Conservation (phyloP, 2,888 invertebrate species). For the Cantharis lateralis region DNA sequence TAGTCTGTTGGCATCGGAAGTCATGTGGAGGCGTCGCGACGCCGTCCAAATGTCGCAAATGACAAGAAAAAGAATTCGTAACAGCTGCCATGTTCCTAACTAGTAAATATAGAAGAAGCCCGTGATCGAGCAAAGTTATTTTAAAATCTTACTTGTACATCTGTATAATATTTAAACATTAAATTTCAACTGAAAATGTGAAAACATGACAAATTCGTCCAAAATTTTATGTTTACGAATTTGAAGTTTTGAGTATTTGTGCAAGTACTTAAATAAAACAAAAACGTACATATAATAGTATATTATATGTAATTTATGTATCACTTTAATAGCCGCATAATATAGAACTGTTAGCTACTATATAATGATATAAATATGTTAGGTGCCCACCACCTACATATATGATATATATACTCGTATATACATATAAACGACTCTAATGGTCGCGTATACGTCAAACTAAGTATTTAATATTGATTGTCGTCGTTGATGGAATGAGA, state of each 20-base stretch:
- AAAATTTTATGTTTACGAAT: constrained; percentile 14
- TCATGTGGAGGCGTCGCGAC: constrained; percentile 42
- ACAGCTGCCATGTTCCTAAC: constrained; percentile 42
- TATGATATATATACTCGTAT: background rate
- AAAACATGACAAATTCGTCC: constrained; percentile 16
- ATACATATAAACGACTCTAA: background rate
- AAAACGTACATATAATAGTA: background rate
- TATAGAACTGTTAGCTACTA: background rate
- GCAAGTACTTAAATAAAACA: background rate
- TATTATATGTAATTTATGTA: too few relatives aligned
- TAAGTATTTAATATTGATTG: constrained; percentile 22
- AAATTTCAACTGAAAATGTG: background rate
- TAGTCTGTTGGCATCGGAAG: constrained; percentile 38
- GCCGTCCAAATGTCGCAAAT: constrained; percentile 45
- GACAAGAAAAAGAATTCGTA: constrained; percentile 45
- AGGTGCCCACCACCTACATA: constrained; percentile 4
- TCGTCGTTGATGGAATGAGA: constrained; percentile 20
- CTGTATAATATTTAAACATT: constrained; percentile 2
- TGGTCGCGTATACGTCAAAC: constrained; percentile 11
- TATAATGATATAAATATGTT: background rate
- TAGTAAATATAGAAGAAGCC: constrained; percentile 35
- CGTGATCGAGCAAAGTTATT: constrained; percentile 28
- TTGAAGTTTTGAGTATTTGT: background rate
- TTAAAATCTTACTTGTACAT: constrained; percentile 23
- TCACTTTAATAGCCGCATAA: background rate